Evolutionary conservation across 2,888 invertebrate genomes (phyloP), one percentile per base, ranked within the genome.

Genomic region (Chelonus formosanus): DNA sequence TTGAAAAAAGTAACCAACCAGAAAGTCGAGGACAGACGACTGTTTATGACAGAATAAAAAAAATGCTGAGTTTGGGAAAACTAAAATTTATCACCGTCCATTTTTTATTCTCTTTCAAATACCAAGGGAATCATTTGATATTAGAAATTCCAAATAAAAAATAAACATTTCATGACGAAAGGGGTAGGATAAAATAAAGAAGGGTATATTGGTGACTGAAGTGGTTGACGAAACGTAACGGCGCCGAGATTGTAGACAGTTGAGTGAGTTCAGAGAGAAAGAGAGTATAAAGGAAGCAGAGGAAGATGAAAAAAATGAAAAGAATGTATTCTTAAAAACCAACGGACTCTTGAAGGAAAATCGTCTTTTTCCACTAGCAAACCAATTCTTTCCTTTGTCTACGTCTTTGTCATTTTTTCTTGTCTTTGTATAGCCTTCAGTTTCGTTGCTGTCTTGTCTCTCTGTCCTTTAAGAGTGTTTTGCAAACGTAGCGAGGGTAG

Each of bases 1-100:
- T 52, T 6, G 40, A 55, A 65, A 64, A 67, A 57, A 40, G 40
- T 40, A 40, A 40, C 40, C 40, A 40, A 40, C 40, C 6, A 40
- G 40, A 55, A 52, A 63, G 44, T 32, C 48, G 47, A 57, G 40
- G 43, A 54, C 45, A 54, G 3, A 50, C 7, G 57, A 44, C 35
- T 54, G 50, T 44, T 20, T 45, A 32, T 56, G 40, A 55, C 45
- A 66, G 43, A 54, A 60, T 52, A 56, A 54, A 53, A 50, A 53
- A 10, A 45, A 43, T 7, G 32, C 57, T 63, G 40, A 7, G 45
- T 40, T 36, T 59, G 10, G 10, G 48, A 55, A 47, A 36, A 55
- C 40, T 7, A 65, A 44, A 43, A 59, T 36, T 5, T 10, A 54
- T 10, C 10, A 6, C 20, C 31, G 4, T 6, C 40, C 44, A 7